phyloP scores from a whole-genome alignment of 2,113 vertebrate species.

The Empidonax alnorum region DNA sequence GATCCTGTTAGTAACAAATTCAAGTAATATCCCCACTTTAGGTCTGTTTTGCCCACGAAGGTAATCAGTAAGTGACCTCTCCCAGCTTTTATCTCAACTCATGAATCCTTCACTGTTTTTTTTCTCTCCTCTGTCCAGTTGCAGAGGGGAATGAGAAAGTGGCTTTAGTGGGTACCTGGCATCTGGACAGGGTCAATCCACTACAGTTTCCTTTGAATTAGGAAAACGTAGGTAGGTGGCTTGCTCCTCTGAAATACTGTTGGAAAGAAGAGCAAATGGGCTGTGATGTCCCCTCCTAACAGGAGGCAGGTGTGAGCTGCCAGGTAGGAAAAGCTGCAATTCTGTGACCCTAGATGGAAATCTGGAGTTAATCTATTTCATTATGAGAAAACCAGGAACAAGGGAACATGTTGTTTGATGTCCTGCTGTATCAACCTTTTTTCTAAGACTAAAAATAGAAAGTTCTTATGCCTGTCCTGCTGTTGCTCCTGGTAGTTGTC shows the following conservation, averaged over 20 bases:
- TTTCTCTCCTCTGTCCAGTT: too few relatives aligned
- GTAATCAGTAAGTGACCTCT: too few relatives aligned
- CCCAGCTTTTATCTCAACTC: too few relatives aligned
- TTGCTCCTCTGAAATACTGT: not conserved
- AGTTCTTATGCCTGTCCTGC: not conserved
- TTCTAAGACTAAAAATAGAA: not conserved
- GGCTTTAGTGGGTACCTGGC: too few relatives aligned
- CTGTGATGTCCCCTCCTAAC: not conserved
- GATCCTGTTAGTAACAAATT: too few relatives aligned
- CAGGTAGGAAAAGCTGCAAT: not conserved
- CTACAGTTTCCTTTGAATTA: not conserved
- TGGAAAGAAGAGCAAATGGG: not conserved
- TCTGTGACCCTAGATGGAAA: not conserved
- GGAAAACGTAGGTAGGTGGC: not conserved
- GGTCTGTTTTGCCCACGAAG: too few relatives aligned
- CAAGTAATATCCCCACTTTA: too few relatives aligned
- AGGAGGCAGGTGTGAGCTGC: not conserved
- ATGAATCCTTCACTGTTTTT: too few relatives aligned
- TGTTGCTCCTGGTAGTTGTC: not conserved
- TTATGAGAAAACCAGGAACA: not conserved
- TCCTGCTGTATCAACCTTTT: not conserved
- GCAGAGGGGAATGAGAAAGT: too few relatives aligned
- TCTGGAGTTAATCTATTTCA: not conserved
- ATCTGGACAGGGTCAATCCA: too few relatives aligned
- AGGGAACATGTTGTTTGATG: not conserved